Evolutionary conservation across 2,113 vertebrate genomes (phyloP), one percentile per base, ranked within the genome.

Genomic region (Thamnophis sirtalis): DNA sequence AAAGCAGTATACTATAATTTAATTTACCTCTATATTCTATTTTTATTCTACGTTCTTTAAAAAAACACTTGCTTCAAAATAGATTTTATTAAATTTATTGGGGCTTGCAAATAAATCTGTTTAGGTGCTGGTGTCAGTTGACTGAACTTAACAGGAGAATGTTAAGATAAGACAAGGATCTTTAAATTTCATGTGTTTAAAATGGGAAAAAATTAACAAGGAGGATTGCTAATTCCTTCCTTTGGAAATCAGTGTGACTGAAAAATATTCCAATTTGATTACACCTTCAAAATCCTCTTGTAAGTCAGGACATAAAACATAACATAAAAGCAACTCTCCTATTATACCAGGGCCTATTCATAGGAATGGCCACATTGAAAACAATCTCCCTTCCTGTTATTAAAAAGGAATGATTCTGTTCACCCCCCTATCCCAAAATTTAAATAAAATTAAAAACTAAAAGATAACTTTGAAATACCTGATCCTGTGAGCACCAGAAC

Each of bases 401-500:
- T 87, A 19, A 13, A 24, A 53, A 63, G 88, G 73, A 80, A 80
- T 38, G 17, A 33, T 80, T 80, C 15, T 43, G 17, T 17, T 43
- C 17, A 6, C 68, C 73, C 3, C n/a, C 33, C 1, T 17, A 43
- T 9, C 33, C 73, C 73, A 43, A 80, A 80, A 80, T 38, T 38
- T 38, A 80, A 80, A 68, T 68, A 68, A n/a, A 15, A 80, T 38
- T 63, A n/a, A 63, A 28, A 63, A 63, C 26, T 33, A 38, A 33
- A 80, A 80, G n/a, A 9, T 80, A 38, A 43, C 6, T 80, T 80
- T 17, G 92, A 55, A 43, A 60, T 88, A 53, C 33, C 10, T 43
- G 92, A 89, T 56, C 94, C 91, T 43, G 54, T 89, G 54, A 73
- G 94, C 85, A 89, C 90, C 90, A 89, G 5, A 91, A 84, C 48